phyloP scores from a whole-genome alignment of 2,888 invertebrate species.

The Spilarctia lutea region DNA sequence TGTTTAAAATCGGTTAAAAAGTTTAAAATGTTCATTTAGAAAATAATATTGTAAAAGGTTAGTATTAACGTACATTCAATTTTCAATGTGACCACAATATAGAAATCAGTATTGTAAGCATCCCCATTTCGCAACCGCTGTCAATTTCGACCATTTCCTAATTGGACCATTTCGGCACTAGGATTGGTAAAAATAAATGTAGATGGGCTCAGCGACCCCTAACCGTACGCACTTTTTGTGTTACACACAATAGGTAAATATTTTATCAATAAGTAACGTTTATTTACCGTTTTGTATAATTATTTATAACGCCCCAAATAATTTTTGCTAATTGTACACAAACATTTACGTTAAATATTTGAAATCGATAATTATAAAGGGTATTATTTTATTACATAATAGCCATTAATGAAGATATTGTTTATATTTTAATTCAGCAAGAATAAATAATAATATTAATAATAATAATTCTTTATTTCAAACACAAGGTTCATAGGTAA shows the following conservation, averaged over 20 bases:
- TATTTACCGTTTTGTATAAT: background rate
- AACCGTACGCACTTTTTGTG: background rate
- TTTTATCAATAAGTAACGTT: background rate
- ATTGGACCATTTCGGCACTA: background rate
- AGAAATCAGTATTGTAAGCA: background rate
- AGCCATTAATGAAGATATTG: background rate
- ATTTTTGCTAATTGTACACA: too few relatives aligned
- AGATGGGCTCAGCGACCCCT: background rate
- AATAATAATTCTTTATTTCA: too few relatives aligned
- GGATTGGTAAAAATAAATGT: background rate
- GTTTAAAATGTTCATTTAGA: too few relatives aligned
- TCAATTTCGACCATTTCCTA: background rate
- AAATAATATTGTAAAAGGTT: too few relatives aligned
- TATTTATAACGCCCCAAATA: too few relatives aligned
- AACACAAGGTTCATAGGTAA: too few relatives aligned
- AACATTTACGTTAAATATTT: background rate
- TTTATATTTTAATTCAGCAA: background rate
- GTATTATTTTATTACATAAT: conserved; percentile 4
- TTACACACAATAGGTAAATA: background rate
- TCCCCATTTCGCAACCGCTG: background rate
- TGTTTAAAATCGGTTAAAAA: too few relatives aligned
- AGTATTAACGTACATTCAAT: background rate
- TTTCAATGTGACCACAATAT: background rate
- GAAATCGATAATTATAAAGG: background rate
- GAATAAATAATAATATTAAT: too few relatives aligned